Base-by-base conservation (phyloP, 2,797 vertebrate species). In the Bradypodion pumilum region DNA sequence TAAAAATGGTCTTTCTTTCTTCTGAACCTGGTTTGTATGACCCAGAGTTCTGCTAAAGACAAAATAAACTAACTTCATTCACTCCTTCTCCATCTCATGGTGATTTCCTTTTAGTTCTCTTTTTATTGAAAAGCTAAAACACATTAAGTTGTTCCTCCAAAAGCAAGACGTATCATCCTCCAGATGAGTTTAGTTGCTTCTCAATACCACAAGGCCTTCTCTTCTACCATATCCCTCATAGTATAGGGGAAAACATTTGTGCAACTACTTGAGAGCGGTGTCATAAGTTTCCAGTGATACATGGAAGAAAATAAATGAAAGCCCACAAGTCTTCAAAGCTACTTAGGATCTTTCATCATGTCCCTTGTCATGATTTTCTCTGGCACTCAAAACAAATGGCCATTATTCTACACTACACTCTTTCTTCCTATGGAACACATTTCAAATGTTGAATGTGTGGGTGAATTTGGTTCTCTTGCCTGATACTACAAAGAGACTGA, bases 401-500 rank as follows among this genome's bases (percentile, higher is more conserved):
- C 1, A 44, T 83, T 92, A 85, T 78, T 78, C 68, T 87, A 78
- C 19, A 15, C 21, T 70, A 5, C 7, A 1, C 2, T 82, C 75
- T 81, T 82, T 52, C 66, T 87, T 82, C 52, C 66, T 87, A 32
- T 1, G 90, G 90, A 84, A 60, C 66, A 86, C 76, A 83, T 89
- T 91, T 84, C 37, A 85, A 80, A 72, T 89, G 7, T 0, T n/a
- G n/a, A n/a, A n/a, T n/a, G n/a, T n/a, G n/a, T n/a, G n/a, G n/a
- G n/a, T n/a, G n/a, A n/a, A n/a, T 89, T 81, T 81, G 56, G 42
- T 7, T 44, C 82, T 81, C 86, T 70, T 15, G 82, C 52, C 42
- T 10, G 49, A 70, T 60, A 1, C 56, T 85, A 81, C 76, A 83
- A 74, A 80, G 76, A 94, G 87, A 87, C 77, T 90, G 90, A 92